Evolutionary conservation across 2,113 vertebrate species (phyloP).

Genomic region (Pleuronectes platessa): DNA sequence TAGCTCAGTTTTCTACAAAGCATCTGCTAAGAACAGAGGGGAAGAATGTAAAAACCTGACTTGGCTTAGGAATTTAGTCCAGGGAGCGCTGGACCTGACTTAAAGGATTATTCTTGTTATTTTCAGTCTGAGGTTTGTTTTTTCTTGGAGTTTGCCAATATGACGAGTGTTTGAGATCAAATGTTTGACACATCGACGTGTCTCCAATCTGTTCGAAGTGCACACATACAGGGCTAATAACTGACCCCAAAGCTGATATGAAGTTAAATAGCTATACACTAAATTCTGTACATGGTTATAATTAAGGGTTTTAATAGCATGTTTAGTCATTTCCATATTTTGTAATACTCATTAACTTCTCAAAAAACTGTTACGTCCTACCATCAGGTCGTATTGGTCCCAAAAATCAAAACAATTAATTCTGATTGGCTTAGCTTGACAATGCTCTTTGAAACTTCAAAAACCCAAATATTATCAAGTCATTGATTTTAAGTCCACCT

Average conservation of each 20-base stretch:
- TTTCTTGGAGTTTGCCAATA: conserved; percentile 12
- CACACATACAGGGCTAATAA: neutral
- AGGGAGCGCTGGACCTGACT: conserved; percentile 34
- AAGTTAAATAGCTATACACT: neutral
- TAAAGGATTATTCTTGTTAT: conserved; percentile 53
- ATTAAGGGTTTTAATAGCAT: neutral
- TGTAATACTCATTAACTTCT: too few species aligned
- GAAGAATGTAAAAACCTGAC: conserved; percentile 68
- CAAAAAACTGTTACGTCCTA: too few species aligned
- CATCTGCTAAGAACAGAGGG: conserved; percentile 32
- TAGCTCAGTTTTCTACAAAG: conserved; percentile 33
- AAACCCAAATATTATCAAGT: neutral
- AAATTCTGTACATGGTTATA: neutral
- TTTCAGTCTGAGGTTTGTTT: conserved; percentile 36
- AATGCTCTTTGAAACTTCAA: neutral
- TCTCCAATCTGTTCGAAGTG: neutral
- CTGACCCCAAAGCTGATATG: neutral
- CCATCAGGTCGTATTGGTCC: neutral
- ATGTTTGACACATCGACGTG: neutral
- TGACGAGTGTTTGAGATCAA: neutral
- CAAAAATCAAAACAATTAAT: neutral
- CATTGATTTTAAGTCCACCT: neutral
- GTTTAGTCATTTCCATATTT: too few species aligned
- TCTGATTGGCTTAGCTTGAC: neutral
- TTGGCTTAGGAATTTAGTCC: conserved; percentile 57